These are phyloP conservation scores for Cirrhinus molitorella DNA, from an alignment of 2,797 vertebrate genomes.

Conservation along the genomic window DNA sequence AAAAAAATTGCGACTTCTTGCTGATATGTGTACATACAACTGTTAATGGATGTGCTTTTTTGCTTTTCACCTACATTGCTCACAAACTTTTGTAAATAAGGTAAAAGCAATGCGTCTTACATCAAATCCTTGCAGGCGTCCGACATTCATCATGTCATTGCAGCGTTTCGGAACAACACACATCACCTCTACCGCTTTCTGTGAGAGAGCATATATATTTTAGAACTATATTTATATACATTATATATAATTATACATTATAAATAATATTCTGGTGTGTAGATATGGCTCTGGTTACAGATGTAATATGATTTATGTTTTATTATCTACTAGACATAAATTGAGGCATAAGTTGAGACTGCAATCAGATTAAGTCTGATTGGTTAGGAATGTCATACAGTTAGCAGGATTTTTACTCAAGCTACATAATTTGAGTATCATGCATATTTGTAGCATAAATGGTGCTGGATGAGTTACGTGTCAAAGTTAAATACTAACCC, in stretches of 20 bases:
- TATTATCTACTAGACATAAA: background rate
- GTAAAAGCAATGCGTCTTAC: slow-evolving; percentile 76
- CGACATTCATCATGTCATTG: slow-evolving; percentile 99
- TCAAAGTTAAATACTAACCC: background rate
- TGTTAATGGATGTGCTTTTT: background rate
- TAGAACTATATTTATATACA: background rate
- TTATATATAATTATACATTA: too few species aligned
- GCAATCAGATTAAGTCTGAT: too few species aligned
- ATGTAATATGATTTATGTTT: background rate
- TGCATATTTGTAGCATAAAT: background rate
- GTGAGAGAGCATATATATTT: slow-evolving; percentile 35
- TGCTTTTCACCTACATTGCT: background rate
- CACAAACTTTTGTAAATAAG: background rate
- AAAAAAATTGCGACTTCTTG: background rate
- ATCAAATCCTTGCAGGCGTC: slow-evolving; percentile 97
- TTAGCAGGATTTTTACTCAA: background rate
- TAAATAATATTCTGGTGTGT: background rate
- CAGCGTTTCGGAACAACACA: slow-evolving; percentile 98
- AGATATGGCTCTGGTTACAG: background rate
- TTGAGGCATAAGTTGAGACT: background rate
- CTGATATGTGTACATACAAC: background rate
- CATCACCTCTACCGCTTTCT: slow-evolving; percentile 99
- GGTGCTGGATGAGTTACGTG: background rate
- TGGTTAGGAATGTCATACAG: background rate
- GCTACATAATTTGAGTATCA: background rate